Evolutionary conservation across 1,140 invertebrate genomes (phyloP).

Genomic region (Rhopalosiphum padi): DNA sequence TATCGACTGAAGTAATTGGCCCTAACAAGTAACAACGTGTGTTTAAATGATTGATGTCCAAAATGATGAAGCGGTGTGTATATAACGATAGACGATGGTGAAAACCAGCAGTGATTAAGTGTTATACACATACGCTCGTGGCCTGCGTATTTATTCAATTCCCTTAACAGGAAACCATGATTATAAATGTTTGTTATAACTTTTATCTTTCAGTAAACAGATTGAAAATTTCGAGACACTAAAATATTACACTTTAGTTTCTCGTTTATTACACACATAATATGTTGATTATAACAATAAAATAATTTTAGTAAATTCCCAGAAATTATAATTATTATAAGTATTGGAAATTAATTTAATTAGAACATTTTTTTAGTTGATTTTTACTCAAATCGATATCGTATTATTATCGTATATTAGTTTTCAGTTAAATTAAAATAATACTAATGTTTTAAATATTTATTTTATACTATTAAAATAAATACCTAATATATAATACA

Average conservation of each 20-base stretch:
- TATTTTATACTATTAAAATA: background rate
- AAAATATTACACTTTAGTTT: constrained; percentile 17
- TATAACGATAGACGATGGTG: background rate
- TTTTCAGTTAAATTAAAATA: background rate
- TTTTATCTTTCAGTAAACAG: background rate
- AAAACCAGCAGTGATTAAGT: constrained; percentile 21
- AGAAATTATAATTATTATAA: background rate
- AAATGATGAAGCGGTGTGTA: background rate
- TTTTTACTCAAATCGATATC: background rate
- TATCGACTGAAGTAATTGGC: constrained; percentile 7
- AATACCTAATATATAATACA: background rate
- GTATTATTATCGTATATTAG: background rate
- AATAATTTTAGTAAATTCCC: too few species aligned
- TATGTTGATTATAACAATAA: background rate
- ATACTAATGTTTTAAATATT: background rate
- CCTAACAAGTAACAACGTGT: background rate
- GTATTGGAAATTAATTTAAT: background rate
- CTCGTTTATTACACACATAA: background rate
- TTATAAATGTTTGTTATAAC: constrained; percentile 37
- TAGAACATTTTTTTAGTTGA: background rate
- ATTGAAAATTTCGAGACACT: background rate
- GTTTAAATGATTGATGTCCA: constrained; percentile 29
- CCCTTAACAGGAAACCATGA: background rate
- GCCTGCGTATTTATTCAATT: constrained; percentile 1
- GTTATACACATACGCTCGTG: background rate